Conservation (phyloP, 2,797 vertebrate species). For the Sebastes matsubarae region DNA sequence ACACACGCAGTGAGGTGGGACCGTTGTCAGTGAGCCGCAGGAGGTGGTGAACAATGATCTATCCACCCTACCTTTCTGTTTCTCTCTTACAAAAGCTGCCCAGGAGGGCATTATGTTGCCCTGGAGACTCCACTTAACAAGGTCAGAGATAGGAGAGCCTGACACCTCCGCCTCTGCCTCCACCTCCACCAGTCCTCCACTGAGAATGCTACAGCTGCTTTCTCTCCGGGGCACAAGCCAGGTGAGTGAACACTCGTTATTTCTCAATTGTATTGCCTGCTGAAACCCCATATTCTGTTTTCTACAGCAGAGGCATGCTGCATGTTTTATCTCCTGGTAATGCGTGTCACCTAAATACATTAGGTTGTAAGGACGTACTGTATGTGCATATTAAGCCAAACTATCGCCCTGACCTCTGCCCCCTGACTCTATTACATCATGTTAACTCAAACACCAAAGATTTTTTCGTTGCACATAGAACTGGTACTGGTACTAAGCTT, state of each 20-base stretch:
- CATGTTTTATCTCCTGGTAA: background rate
- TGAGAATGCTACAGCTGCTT: background rate
- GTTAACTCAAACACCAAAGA: background rate
- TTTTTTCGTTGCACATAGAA: background rate
- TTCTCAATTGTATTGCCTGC: background rate
- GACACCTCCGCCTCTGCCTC: background rate
- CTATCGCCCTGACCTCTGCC: background rate
- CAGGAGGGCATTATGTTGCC: slow-evolving; percentile 50
- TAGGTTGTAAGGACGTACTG: background rate
- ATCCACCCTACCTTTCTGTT: background rate
- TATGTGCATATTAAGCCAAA: background rate
- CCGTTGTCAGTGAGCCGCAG: background rate
- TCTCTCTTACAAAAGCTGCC: slow-evolving; percentile 24
- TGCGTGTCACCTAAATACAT: background rate
- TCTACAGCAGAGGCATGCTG: background rate
- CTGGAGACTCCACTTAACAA: slow-evolving; percentile 48
- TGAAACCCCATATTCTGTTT: background rate
- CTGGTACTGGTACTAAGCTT: background rate
- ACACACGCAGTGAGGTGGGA: background rate
- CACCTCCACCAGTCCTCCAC: background rate
- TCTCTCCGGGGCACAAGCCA: background rate
- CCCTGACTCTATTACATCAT: background rate
- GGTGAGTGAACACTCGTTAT: slow-evolving; percentile 29
- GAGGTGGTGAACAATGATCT: slow-evolving; percentile 11
- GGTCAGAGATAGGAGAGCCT: slow-evolving; percentile 32